These are phyloP conservation scores for Loriculus beryllinus DNA, from an alignment of 2,797 vertebrate species.

Conservation along the genomic window DNA sequence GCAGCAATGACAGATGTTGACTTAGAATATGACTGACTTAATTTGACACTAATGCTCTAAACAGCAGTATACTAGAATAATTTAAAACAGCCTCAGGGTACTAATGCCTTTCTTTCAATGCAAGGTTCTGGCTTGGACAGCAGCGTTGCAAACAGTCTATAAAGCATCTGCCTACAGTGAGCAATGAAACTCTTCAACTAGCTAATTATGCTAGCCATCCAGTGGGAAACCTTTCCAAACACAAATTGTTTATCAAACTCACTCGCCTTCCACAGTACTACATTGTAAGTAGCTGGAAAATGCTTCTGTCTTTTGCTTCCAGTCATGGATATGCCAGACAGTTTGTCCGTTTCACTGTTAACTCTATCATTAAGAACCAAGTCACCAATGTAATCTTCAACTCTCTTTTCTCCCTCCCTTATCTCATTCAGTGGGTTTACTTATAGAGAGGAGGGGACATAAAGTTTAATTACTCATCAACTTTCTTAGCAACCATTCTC, in stretches of 20 bases:
- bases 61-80: not conserved
- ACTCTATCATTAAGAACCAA: not conserved
- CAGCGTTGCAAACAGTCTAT: constrained; percentile 96
- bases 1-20: not conserved
- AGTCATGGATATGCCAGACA: not conserved
- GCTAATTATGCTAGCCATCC: constrained; percentile 91
- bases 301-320: not conserved
- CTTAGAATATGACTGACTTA: not conserved
- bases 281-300: constrained; percentile 85
- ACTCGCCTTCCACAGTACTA: constrained; percentile 97
- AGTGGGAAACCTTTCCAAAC: constrained; percentile 90
- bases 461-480: not conserved
- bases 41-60: not conserved
- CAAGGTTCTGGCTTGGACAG: constrained; percentile 98
- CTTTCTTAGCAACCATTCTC: not conserved
- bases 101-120: constrained; percentile 54
- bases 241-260: constrained; percentile 95
- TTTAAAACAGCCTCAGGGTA: not conserved
- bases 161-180: constrained; percentile 97
- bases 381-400: not conserved
- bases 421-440: not conserved
- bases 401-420: not conserved
- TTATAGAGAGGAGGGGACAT: not conserved
- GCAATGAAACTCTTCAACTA: constrained; percentile 89
- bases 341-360: not conserved